Base-by-base conservation (phyloP, 2,888 invertebrate species). In the Lissonota sp. region DNA sequence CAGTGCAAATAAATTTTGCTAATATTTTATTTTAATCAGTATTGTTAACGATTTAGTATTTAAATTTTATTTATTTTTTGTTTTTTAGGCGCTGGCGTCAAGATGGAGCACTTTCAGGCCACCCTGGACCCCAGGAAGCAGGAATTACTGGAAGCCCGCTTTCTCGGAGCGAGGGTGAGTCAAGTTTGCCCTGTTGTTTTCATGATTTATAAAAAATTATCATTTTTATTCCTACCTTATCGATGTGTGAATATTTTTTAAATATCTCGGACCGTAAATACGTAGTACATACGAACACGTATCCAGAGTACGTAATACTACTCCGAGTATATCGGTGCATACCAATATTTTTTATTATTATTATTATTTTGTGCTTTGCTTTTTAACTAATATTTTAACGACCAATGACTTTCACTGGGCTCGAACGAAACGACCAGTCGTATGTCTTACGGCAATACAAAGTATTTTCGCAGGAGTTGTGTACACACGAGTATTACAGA, bases 121-220 rank as follows among this genome's bases (percentile, higher is more conserved):
- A 96, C 97, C 95, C 95, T 99, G 94, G 99, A 99, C 95, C 98
- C 99, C 93, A 96, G 99, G 94, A 99, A 99, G 95, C 98, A 99
- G 95, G 99, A 99, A 95, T 96, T 99, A 93, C 95, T 99, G 94
- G 99, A 99, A 95, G 98, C 98, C 93, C 96, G 99, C 94, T 98
- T 98, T 95, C 96, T 98, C 93, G 98, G 98, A 94, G 97, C 97
- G 94, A 96, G 98, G 97, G 98, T 98, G 94, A 96, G 97, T 16
- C 53, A 60, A 42, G 51, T 71, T 74, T 39, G 26, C 60, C 39
- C 53, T 75, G 42, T 51, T 66, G 26, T 71, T 71, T 64, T 75
- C 70, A 57, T 49, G 3, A 2, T 44, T 39, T 67, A 67, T 7
- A 4, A 53, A 7, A 14, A 58, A 57, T 57, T 40, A 51, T 69